phyloP scores from a whole-genome alignment of 2,888 invertebrate species.

The Copidosoma aretas region DNA sequence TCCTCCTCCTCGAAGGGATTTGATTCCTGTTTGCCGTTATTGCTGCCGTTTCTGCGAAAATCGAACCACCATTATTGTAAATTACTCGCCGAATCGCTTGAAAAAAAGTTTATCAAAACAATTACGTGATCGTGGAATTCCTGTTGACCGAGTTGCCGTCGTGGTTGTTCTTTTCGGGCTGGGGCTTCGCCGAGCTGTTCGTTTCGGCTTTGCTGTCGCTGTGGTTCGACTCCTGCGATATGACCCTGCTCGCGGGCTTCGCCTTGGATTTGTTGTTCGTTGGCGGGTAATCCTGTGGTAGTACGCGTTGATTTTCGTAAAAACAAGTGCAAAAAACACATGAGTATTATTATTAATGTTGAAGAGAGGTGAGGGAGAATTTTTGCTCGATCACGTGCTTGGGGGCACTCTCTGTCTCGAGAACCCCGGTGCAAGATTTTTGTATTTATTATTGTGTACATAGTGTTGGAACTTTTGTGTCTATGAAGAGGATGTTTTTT shows the following conservation, averaged over 20 bases:
- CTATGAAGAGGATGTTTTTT: too few species aligned
- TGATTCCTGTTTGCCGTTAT: slow-evolving; percentile 69
- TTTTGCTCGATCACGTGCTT: too few species aligned
- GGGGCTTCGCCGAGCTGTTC: slow-evolving; percentile 56
- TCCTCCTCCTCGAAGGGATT: slow-evolving; percentile 86
- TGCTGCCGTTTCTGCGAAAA: slow-evolving; percentile 68
- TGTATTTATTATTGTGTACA: too few species aligned
- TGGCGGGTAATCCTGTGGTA: slow-evolving; percentile 68
- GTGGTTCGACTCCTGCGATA: slow-evolving; percentile 59
- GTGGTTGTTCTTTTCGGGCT: slow-evolving; percentile 57
- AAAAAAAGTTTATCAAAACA: slow-evolving; percentile 38
- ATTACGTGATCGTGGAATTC: slow-evolving; percentile 72
- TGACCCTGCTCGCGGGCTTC: slow-evolving; percentile 61
- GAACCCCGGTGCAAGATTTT: too few species aligned
- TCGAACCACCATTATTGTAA: not conserved
- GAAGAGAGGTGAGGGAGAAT: too few species aligned
- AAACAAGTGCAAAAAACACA: slow-evolving; percentile 35
- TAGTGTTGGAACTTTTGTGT: too few species aligned
- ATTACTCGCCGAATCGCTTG: too few species aligned
- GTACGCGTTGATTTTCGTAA: not conserved
- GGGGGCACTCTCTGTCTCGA: too few species aligned
- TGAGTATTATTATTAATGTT: too few species aligned
- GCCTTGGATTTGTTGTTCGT: slow-evolving; percentile 66
- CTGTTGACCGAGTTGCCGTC: slow-evolving; percentile 63
- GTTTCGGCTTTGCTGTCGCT: slow-evolving; percentile 63